These are phyloP conservation scores for Hetaerina titia DNA, from an alignment of 2,888 invertebrate genomes.

Conservation along the genomic window DNA sequence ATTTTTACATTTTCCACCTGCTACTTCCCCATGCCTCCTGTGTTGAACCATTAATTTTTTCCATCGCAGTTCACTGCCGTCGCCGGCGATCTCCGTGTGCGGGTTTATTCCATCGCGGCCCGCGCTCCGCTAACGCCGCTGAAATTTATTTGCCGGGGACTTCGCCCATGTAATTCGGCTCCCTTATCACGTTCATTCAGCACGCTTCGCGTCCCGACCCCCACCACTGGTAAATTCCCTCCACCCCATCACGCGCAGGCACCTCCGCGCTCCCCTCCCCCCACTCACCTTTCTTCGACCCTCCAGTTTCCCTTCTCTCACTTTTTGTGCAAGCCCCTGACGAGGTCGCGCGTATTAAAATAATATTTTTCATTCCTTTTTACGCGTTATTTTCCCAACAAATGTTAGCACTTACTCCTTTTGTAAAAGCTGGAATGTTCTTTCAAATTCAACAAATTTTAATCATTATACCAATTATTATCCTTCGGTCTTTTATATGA, in stretches of 20 bases:
- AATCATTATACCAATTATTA: too few species aligned
- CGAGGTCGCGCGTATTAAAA: neutral
- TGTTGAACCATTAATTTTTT: neutral
- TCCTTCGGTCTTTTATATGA: too few species aligned
- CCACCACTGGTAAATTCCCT: neutral
- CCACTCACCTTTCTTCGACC: neutral
- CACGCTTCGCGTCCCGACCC: neutral
- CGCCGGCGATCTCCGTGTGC: neutral
- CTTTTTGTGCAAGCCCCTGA: neutral
- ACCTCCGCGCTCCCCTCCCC: neutral
- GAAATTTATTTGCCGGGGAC: slow-evolving; percentile 8
- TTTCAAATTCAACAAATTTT: too few species aligned
- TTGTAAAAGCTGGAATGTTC: too few species aligned
- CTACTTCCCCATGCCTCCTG: too few species aligned
- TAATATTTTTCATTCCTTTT: neutral
- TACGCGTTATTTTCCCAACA: too few species aligned
- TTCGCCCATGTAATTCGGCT: neutral
- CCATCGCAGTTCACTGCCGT: neutral
- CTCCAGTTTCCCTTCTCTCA: neutral
- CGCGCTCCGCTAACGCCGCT: neutral
- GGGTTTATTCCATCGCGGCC: slow-evolving; percentile 2
- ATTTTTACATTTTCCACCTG: neutral
- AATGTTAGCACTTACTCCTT: too few species aligned
- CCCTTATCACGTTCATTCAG: slow-evolving; percentile 9
- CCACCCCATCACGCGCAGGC: too few species aligned